A percentile compares a stretch with the other conserved stretches of the same genome.
Conservation (phyloP, 2,113 vertebrate species). For the Pelmatolapia mariae region DNA sequence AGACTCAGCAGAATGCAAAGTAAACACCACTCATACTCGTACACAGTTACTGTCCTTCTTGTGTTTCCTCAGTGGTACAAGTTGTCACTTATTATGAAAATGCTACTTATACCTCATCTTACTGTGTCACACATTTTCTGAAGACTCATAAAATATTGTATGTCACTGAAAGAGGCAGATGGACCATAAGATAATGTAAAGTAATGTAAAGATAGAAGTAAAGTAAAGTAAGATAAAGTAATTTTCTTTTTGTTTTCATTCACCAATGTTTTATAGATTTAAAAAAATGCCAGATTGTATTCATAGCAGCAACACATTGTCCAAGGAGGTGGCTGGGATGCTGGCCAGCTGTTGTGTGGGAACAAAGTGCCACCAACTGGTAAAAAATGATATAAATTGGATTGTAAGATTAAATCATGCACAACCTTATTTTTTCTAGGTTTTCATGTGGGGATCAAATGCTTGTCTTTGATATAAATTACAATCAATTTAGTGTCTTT, state of each 20-base stretch:
- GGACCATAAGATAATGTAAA: not conserved
- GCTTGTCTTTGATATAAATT: not conserved
- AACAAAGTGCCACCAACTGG: constrained; percentile 52
- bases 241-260: not conserved
- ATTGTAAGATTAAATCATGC: not conserved
- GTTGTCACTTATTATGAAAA: not conserved
- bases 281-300: not conserved
- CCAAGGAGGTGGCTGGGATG: not conserved
- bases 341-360: not conserved
- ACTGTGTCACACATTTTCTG: not conserved
- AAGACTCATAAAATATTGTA: not conserved
- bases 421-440: not conserved
- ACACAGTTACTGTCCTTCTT: not conserved
- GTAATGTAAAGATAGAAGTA: too few relatives aligned
- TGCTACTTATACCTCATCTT: not conserved
- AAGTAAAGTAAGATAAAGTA: too few relatives aligned
- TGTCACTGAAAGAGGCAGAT: not conserved
- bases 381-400: constrained; percentile 3
- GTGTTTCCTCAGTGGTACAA: not conserved
- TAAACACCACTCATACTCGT: not conserved
- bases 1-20: constrained; percentile 40
- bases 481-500: not conserved
- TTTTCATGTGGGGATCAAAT: not conserved
- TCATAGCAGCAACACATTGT: not conserved
- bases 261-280: not conserved